phyloP scores from a whole-genome alignment of 2,888 invertebrate species.

The Conus canariensis region DNA sequence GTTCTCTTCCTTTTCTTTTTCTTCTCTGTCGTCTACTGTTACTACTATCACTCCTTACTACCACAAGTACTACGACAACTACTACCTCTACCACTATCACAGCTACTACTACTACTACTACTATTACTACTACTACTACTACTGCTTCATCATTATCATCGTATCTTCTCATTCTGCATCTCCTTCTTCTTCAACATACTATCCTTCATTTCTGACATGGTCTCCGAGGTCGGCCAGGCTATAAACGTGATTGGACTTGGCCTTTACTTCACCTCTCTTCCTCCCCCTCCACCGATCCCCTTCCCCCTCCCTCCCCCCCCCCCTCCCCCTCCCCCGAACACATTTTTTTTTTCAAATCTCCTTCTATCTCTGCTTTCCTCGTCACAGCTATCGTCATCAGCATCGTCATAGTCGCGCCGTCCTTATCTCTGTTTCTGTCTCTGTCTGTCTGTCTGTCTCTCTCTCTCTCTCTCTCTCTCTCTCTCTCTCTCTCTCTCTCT shows the following conservation, averaged over 20 bases:
- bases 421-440: too few relatives aligned
- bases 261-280: too few relatives aligned
- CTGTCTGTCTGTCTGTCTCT: too few relatives aligned
- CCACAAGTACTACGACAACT: neutral
- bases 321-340: too few relatives aligned
- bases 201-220: neutral
- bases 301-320: too few relatives aligned
- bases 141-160: too few relatives aligned
- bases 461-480: neutral
- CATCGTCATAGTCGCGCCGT: neutral
- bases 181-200: neutral
- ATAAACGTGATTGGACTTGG: too few relatives aligned
- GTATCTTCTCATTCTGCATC: too few relatives aligned
- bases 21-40: neutral
- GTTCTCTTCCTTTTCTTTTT: neutral
- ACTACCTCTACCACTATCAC: neutral
- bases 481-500: neutral
- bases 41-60: neutral
- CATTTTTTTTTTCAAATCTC: neutral
- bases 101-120: neutral
- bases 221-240: too few relatives aligned
- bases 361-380: neutral
- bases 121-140: neutral
- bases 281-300: too few relatives aligned
- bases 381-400: neutral